A percentile compares a stretch with the other conserved stretches of the same genome.
Evolutionary conservation across 1,140 invertebrate species (phyloP).

Genomic region (Heliconius nattereri): DNA sequence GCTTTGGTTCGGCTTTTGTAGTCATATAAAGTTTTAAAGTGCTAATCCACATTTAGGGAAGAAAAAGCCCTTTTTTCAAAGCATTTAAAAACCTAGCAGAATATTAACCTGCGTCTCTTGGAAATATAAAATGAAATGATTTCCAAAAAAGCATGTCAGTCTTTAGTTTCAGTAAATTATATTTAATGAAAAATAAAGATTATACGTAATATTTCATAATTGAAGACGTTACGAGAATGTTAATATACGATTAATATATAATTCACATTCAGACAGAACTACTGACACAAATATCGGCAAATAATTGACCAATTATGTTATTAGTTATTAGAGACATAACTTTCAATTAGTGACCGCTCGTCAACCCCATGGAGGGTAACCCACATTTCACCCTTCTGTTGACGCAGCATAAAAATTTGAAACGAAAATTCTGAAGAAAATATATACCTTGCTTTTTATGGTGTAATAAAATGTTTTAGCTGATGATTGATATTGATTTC

Average conservation of each 20-base stretch:
- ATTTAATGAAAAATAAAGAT: too few relatives aligned
- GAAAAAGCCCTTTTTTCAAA: too few relatives aligned
- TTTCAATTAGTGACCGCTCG: neutral
- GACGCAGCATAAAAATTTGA: neutral
- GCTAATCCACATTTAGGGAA: too few relatives aligned
- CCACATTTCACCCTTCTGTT: slow-evolving; percentile 2
- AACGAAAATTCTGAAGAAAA: neutral
- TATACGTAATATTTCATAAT: too few relatives aligned
- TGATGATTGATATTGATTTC: neutral
- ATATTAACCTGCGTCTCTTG: too few relatives aligned
- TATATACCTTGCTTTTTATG: neutral
- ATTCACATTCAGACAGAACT: neutral
- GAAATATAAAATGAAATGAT: too few relatives aligned
- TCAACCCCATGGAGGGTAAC: neutral
- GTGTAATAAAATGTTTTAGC: neutral
- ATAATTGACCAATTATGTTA: slow-evolving; percentile 7
- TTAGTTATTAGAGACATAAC: neutral
- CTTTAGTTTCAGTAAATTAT: too few relatives aligned
- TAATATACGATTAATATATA: neutral
- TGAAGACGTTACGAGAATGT: too few relatives aligned
- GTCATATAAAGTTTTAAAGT: too few relatives aligned
- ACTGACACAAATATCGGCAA: slow-evolving; percentile 2
- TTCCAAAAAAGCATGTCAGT: too few relatives aligned
- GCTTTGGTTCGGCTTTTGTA: too few relatives aligned
- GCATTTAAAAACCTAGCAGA: too few relatives aligned